Base-by-base conservation (phyloP, 1,140 invertebrate species). In the Tribolium castaneum region DNA sequence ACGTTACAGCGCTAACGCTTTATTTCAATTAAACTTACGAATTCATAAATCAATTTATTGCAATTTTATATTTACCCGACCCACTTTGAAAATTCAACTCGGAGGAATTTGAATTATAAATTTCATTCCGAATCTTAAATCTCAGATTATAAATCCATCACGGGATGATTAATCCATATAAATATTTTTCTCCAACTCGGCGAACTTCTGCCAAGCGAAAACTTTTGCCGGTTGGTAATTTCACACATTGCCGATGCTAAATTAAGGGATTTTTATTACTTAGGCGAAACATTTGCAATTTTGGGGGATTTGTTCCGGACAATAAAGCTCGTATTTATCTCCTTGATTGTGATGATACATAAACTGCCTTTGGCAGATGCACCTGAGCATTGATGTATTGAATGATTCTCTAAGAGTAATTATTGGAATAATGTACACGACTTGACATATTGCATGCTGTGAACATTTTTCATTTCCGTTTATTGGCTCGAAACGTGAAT, bases 1-100 rank as follows among this genome's bases (percentile, higher is more conserved):
- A 66, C 35, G 59, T 66, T 66, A 14, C 25, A 66, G 30, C 13
- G 34, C 10, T 66, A 66, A 66, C 59, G 34, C 30, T 30, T 30
- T 66, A 66, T 66, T 66, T 66, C 59, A 66, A 66, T 66, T 66
- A 66, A 66, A 66, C 59, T 66, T 35, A 16, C 12, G 25, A 66
- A 66, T 35, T 35, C 59, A 35, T 66, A 66, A 66, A 66, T 66
- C 59, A 66, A 14, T 66, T 66, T 66, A 62, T n/a, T 66, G 14
- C n/a, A 66, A 66, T 66, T 66, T 66, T 66, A 66, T 66, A 66
- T 66, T 66, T 66, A 66, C 59, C 34, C n/a, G 45, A 12, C 6
- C 10, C 22, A 12, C 25, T 45, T 45, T 66, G 59, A 35, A 66
- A 66, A 66, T 66, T 35, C 9, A 35, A 30, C 30, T 66, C n/a